Conservation (phyloP, 2,113 vertebrate species). For the Emydocephalus ijimae region DNA sequence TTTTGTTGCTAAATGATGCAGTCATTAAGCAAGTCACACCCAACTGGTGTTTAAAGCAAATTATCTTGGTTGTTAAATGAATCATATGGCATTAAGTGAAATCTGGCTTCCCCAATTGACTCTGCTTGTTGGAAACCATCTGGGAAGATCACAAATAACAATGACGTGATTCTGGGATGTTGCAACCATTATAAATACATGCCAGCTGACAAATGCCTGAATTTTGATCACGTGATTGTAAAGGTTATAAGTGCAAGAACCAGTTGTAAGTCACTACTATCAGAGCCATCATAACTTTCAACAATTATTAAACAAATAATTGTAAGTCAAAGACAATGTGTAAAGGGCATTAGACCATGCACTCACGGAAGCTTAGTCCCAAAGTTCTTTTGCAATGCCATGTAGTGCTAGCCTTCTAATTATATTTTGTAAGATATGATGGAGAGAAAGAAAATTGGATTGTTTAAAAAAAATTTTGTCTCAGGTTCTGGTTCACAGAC, state of each 20-base stretch:
- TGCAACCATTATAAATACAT: background rate
- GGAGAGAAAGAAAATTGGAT: background rate
- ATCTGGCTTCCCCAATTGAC: background rate
- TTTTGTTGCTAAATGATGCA: background rate
- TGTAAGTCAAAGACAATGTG: background rate
- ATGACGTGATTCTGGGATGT: background rate
- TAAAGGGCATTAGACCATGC: background rate
- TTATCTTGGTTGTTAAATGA: background rate
- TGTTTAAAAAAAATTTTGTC: background rate
- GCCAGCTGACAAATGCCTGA: background rate
- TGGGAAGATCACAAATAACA: background rate
- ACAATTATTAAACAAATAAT: background rate
- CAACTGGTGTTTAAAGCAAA: background rate
- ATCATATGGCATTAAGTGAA: background rate
- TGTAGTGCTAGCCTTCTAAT: background rate
- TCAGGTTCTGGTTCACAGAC: background rate
- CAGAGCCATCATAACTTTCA: background rate
- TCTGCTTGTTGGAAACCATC: background rate
- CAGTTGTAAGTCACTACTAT: background rate
- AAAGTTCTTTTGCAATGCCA: background rate
- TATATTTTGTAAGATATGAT: conserved; percentile 1
- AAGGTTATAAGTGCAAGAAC: background rate
- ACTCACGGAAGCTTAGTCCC: background rate
- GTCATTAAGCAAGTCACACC: background rate
- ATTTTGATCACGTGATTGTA: background rate